These are phyloP conservation scores for Plectropomus leopardus DNA, from an alignment of 2,113 vertebrate genomes.

Conservation along the genomic window DNA sequence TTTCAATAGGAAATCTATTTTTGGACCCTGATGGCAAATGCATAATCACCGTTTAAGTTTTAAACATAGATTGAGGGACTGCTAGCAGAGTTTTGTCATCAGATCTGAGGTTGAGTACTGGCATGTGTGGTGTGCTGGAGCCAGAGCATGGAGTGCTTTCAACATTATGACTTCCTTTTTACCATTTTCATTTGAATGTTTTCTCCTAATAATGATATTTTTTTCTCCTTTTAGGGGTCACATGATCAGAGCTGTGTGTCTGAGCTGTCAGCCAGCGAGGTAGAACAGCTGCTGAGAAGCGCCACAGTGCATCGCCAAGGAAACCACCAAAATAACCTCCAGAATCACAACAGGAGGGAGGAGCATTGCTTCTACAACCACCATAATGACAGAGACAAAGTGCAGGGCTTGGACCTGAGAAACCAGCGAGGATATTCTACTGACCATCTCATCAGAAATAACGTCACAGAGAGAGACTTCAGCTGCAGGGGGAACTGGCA, in stretches of 20 bases:
- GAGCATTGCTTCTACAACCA: not conserved
- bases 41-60: not conserved
- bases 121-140: not conserved
- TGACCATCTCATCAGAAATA: not conserved
- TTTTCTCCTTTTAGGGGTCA: slow-evolving; percentile 27
- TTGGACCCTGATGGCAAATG: not conserved
- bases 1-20: too few species aligned
- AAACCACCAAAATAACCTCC: not conserved
- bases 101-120: not conserved
- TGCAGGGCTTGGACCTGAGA: not conserved
- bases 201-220: not conserved
- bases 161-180: too few species aligned
- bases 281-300: slow-evolving; percentile 88
- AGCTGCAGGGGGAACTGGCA: not conserved
- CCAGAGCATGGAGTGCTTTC: not conserved
- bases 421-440: not conserved
- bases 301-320: slow-evolving; percentile 80
- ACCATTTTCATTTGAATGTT: too few species aligned
- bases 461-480: not conserved
- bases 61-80: not conserved
- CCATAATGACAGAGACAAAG: not conserved
- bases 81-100: not conserved
- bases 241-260: slow-evolving; percentile 74
- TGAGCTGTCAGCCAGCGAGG: slow-evolving; percentile 88
- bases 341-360: not conserved